Conservation (phyloP, 2,797 vertebrate genomes). For the Mionectes olivaceus region DNA sequence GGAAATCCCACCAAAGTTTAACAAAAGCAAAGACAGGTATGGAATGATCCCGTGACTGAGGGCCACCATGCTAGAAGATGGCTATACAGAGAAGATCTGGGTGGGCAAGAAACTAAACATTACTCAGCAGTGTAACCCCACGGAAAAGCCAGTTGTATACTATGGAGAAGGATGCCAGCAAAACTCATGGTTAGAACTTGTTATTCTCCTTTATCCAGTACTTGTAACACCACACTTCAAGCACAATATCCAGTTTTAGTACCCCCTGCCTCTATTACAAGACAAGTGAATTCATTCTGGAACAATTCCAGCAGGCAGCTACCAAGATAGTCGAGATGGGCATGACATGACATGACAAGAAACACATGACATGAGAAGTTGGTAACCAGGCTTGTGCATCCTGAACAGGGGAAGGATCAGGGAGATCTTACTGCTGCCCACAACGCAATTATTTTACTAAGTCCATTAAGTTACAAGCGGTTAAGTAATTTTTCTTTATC, state of each 20-base stretch:
- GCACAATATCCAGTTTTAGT: not conserved
- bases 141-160: not conserved
- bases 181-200: not conserved
- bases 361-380: not conserved
- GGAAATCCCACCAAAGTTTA: not conserved
- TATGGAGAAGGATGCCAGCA: not conserved
- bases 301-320: not conserved
- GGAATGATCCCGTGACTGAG: not conserved
- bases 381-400: not conserved
- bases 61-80: not conserved
- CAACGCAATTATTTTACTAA: not conserved
- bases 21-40: not conserved
- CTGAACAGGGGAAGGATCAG: not conserved
- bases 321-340: not conserved
- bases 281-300: not conserved
- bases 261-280: not conserved
- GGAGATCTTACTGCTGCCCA: not conserved
- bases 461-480: not conserved
- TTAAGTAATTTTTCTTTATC: too few species aligned
- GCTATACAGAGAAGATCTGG: not conserved
- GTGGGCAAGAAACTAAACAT: not conserved
- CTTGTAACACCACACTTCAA: not conserved
- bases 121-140: not conserved
- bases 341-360: not conserved
- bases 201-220: not conserved